Percentiles rank a stretch among this genome's conserved stretches.
These are phyloP conservation scores for Lasiurus borealis DNA, from an alignment of 2,113 vertebrate species.

Conservation along the genomic window DNA sequence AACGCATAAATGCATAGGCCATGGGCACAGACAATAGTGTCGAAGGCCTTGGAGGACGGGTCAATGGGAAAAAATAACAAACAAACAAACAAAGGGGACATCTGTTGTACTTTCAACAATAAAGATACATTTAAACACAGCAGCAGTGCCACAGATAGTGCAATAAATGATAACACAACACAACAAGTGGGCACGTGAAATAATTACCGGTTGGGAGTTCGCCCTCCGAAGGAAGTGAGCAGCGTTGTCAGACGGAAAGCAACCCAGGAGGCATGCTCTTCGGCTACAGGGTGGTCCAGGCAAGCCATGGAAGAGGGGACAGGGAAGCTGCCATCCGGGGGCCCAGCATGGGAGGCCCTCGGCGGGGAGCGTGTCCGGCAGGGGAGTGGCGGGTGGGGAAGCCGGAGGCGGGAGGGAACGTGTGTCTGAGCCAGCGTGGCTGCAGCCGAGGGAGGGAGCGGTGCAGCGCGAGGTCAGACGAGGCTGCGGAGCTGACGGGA, in stretches of 20 bases:
- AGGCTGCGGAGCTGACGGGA: fast-evolving
- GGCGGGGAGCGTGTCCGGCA: neutral
- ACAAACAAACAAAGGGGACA: too few species aligned
- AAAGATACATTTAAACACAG: too few species aligned
- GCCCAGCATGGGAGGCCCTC: neutral
- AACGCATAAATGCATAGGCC: too few species aligned
- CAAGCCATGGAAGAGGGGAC: neutral
- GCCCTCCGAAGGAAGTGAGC: neutral
- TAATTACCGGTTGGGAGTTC: neutral
- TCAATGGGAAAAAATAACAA: too few species aligned
- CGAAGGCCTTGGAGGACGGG: too few species aligned
- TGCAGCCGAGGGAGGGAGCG: neutral
- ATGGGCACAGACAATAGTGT: too few species aligned
- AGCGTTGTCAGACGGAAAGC: neutral
- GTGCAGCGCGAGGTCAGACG: too few species aligned
- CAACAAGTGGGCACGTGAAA: neutral
- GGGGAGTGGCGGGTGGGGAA: neutral
- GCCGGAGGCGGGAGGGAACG: neutral
- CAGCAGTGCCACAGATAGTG: too few species aligned
- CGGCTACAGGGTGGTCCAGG: neutral
- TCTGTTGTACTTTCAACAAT: too few species aligned
- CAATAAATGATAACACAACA: neutral
- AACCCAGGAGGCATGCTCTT: neutral
- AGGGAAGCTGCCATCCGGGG: neutral
- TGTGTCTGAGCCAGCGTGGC: fast-evolving